Percentiles rank a stretch among this genome's conserved stretches.
Evolutionary conservation across 2,113 vertebrate species (phyloP).

Genomic region (Lamprologus callipterus): DNA sequence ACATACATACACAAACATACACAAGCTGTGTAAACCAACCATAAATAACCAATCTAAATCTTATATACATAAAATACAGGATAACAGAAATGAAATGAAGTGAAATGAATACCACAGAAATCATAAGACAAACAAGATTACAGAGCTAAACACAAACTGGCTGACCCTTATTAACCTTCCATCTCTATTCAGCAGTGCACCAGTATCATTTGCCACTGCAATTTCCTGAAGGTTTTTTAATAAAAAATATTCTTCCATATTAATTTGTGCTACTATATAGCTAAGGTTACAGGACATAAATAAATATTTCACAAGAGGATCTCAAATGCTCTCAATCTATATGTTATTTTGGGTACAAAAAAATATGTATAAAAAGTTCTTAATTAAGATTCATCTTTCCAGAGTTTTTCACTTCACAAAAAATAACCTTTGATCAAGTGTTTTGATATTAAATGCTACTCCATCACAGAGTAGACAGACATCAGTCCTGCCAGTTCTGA

Average conservation of each 20-base stretch:
- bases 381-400: neutral
- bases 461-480: neutral
- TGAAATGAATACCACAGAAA: neutral
- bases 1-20: neutral
- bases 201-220: conserved; percentile 26
- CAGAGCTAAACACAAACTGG: neutral
- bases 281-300: neutral
- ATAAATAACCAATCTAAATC: neutral
- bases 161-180: neutral
- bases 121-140: neutral
- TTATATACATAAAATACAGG: neutral
- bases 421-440: neutral
- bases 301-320: neutral
- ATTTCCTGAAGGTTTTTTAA: neutral
- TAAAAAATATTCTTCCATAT: neutral
- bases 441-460: neutral
- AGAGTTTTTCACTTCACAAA: neutral
- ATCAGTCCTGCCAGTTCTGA: neutral
- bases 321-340: neutral
- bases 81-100: neutral
- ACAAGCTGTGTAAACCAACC: neutral
- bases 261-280: neutral
- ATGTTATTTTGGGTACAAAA: neutral
- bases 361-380: neutral
- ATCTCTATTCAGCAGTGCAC: neutral